phyloP scores from a whole-genome alignment of 2,113 vertebrate species.

The Burhinus oedicnemus region DNA sequence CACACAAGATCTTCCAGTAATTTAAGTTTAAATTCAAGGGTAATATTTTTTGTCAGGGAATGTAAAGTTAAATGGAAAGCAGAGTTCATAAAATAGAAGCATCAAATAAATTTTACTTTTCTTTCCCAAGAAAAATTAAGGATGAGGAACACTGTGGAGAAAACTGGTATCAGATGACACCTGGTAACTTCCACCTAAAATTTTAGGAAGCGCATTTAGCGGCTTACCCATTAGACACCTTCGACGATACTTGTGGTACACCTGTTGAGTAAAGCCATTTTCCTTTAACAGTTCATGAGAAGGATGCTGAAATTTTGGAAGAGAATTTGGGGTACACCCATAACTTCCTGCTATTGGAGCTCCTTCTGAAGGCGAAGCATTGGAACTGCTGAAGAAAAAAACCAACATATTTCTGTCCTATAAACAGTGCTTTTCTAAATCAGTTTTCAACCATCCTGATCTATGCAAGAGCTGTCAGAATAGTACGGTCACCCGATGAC shows the following conservation, averaged over 20 bases:
- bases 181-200: not conserved
- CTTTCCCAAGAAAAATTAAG: not conserved
- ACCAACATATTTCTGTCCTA: not conserved
- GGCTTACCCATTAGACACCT: slow-evolving; percentile 89
- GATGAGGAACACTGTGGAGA: not conserved
- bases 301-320: slow-evolving; percentile 95
- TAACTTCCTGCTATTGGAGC: slow-evolving; percentile 77
- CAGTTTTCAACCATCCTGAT: not conserved
- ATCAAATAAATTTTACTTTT: not conserved
- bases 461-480: not conserved
- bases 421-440: not conserved
- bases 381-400: slow-evolving; percentile 81
- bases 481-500: not conserved
- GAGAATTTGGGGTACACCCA: slow-evolving; percentile 88
- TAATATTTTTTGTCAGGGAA: not conserved
- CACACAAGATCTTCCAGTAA: not conserved
- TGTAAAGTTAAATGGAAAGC: not conserved
- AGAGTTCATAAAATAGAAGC: not conserved
- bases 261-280: slow-evolving; percentile 96
- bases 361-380: slow-evolving; percentile 87
- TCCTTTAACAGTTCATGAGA: slow-evolving; percentile 93
- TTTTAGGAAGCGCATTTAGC: not conserved
- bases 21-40: not conserved
- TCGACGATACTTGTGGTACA: slow-evolving; percentile 92
- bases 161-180: not conserved